These are phyloP conservation scores for Entomyzon cyanotis DNA, from an alignment of 2,113 vertebrate genomes.

Conservation along the genomic window DNA sequence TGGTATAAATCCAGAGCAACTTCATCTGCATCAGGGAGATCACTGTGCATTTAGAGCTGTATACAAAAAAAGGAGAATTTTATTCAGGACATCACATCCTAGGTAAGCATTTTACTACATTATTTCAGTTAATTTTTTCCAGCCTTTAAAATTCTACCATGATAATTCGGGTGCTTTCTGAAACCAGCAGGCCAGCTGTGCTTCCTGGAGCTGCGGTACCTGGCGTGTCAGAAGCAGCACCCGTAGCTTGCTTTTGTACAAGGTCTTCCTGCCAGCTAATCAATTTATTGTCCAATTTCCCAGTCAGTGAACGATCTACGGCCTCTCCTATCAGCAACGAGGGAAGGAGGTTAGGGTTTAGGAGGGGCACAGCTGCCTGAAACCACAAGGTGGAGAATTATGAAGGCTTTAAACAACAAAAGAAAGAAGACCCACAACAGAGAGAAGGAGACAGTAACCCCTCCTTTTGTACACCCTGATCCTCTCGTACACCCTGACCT, in stretches of 20 bases:
- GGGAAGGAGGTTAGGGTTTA: background rate
- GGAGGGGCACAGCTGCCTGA: background rate
- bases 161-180: background rate
- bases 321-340: background rate
- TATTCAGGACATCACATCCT: background rate
- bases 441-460: background rate
- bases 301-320: background rate
- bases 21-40: background rate
- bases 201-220: background rate
- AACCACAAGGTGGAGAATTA: background rate
- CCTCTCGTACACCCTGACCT: background rate
- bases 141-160: background rate
- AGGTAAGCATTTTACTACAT: background rate
- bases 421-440: background rate
- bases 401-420: background rate
- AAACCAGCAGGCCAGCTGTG: background rate
- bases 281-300: slow-evolving; percentile 45
- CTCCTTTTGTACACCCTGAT: background rate
- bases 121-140: slow-evolving; percentile 14
- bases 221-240: background rate
- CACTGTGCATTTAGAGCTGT: background rate
- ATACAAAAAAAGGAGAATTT: background rate
- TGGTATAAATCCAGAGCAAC: background rate
- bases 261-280: slow-evolving; percentile 24
- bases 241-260: background rate